Base-by-base conservation (phyloP, 2,113 vertebrate species). In the Lethenteron reissneri region DNA sequence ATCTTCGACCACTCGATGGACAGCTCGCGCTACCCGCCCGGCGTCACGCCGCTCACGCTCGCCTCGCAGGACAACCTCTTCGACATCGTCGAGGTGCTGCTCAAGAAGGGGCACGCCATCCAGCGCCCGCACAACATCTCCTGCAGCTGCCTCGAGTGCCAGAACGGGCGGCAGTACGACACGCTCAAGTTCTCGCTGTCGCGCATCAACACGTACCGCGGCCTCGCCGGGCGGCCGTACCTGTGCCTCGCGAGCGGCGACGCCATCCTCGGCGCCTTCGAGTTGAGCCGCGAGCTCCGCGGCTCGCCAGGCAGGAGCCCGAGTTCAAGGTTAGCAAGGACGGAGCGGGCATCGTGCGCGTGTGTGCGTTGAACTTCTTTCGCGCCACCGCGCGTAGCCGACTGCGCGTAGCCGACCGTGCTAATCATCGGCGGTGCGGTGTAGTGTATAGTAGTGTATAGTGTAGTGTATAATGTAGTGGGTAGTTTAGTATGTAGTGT, bases 1-100 rank as follows among this genome's bases (percentile, higher is more conserved):
- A 85, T 91, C 78, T 90, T 90, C 56, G 89, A 91, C 77, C 85
- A 81, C 3, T 88, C 86, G 1, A 87, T 91, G 7, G 88, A 90
- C 76, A 85, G 86, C 76, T 88, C 89, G 2, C 84, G 85, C 77
- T 92, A 89, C 69, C 88, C 87, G 3, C 89, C 88, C 0, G 88
- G 89, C 1, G 85, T 90, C 72, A 91, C 88, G 1, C 88, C 88
- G 0, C 81, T 90, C 74, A 88, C 89, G 1, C 77, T 90, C 75
- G 88, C 88, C 72, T 89, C 88, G 72, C 88, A 92, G 80, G 90
- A 91, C 76, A 86, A 92, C 77, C 81, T 88, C 56, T 91, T 89
- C 21, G 85, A 90, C 17, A 88, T 92, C 0, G 87, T 88, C 58
- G 82, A 82, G 74, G 83, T 90, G 83, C 83, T 92, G 58, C 85